phyloP scores from a whole-genome alignment of 2,113 vertebrate species.

The Scomber colias region DNA sequence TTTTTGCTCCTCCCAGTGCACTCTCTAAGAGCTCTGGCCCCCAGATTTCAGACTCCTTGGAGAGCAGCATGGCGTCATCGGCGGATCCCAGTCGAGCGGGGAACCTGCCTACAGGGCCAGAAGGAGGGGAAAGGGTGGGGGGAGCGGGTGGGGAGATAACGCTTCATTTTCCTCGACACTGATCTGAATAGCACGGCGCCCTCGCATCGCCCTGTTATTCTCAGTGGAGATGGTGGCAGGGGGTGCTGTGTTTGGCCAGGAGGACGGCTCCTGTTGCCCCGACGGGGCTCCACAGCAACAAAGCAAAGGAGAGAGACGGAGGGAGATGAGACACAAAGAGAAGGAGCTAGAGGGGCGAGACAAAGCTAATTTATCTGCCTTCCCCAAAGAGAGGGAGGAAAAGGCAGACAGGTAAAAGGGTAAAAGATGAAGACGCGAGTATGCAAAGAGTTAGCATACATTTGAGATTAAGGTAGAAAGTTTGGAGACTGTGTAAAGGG shows the following conservation, averaged over 20 bases:
- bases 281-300: constrained; percentile 8
- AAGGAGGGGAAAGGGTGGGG: constrained; percentile 14
- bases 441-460: not conserved
- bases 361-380: constrained; percentile 51
- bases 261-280: constrained; percentile 49
- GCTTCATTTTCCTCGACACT: constrained; percentile 56
- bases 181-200: constrained; percentile 60
- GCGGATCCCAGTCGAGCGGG: constrained; percentile 40
- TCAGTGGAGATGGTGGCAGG: constrained; percentile 50
- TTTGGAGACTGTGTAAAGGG: not conserved
- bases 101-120: constrained; percentile 56
- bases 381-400: constrained; percentile 2
- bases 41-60: constrained; percentile 61
- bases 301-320: constrained; percentile 37
- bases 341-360: constrained; percentile 45
- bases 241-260: constrained; percentile 58
- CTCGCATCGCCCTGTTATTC: constrained; percentile 44
- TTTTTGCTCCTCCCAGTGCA: constrained; percentile 40
- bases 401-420: constrained; percentile 28
- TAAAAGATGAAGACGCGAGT: constrained; percentile 20
- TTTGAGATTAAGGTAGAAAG: not conserved
- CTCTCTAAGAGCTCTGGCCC: constrained; percentile 40
- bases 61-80: constrained; percentile 59
- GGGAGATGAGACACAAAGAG: constrained; percentile 56
- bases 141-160: constrained; percentile 21